Evolutionary conservation across 2,113 vertebrate species (phyloP), one percentile per base, ranked within the genome.

Genomic region (Cynopterus brachyotis): DNA sequence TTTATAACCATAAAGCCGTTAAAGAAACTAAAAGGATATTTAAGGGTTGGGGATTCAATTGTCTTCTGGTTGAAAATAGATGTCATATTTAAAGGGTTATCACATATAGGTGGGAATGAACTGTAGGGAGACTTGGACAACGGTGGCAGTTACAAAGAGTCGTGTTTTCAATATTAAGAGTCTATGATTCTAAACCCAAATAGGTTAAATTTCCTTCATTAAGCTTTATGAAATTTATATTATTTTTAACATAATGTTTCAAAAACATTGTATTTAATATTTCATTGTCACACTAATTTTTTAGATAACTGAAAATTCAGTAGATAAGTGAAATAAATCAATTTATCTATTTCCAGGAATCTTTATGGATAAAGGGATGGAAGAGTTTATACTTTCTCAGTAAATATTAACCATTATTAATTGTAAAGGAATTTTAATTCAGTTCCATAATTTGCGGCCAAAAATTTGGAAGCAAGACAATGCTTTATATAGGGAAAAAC

Each of bases 361-460:
- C 22, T n/a, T 76, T 96, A 91, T 7, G 93, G 57, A 22, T 80
- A 82, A 66, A 76, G 32, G 28, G 19, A 26, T 30, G 37, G 20
- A 16, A 16, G 37, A 70, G 20, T 42, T 90, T 30, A 88, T 40
- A 70, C 69, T 87, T 87, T 20, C 45, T 91, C 28, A 90, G 6
- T 79, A 85, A 95, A 76, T 84, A n/a, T 78, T 89, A 92, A 80
- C 11, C 11, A 88, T 85, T 97, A 84, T 86, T 96, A 95, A 94
- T 11, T 87, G 1, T 69, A 90, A 89, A 45, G 79, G 37, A 94
- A 47, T 95, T 95, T 95, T 79, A 94, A 5, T 82, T 62, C 8
- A 67, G 59, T 91, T 47, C 47, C 3, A 53, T 59, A 76, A 89
- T 70, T 73, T 95, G 47, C 64, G 42, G 28, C 13, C 53, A 85